phyloP scores from a whole-genome alignment of 2,113 vertebrate species.

The Euleptes europaea region DNA sequence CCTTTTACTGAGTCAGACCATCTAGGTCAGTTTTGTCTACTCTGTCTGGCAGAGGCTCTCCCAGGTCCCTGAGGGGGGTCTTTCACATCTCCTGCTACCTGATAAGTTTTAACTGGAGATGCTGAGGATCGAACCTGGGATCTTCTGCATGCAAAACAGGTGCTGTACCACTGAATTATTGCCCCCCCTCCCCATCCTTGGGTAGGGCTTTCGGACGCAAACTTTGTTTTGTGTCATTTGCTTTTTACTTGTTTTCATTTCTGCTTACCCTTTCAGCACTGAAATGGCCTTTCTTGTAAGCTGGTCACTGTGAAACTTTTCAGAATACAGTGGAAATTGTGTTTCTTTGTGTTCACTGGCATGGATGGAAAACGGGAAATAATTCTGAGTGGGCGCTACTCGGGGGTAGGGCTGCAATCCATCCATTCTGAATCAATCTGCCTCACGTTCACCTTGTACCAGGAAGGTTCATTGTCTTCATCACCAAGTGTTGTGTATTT shows the following conservation, averaged over 20 bases:
- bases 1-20: too few relatives aligned
- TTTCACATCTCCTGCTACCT: too few relatives aligned
- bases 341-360: not conserved
- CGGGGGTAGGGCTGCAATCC: not conserved
- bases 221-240: not conserved
- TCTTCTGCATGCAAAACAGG: too few relatives aligned
- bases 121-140: too few relatives aligned
- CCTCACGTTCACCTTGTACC: not conserved
- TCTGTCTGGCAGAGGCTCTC: too few relatives aligned
- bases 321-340: not conserved
- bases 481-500: not conserved
- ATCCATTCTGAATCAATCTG: not conserved
- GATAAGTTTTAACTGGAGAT: too few relatives aligned
- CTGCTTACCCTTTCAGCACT: not conserved
- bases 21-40: too few relatives aligned
- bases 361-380: not conserved
- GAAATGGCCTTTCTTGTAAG: not conserved
- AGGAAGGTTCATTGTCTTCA: not conserved
- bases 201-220: not conserved
- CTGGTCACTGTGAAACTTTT: not conserved
- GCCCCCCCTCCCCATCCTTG: not conserved
- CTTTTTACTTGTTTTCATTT: not conserved
- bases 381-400: not conserved
- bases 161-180: too few relatives aligned
- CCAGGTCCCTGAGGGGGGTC: too few relatives aligned